Evolutionary conservation across 2,113 vertebrate species (phyloP), one percentile per base, ranked within the genome.

Genomic region (Junco hyemalis): DNA sequence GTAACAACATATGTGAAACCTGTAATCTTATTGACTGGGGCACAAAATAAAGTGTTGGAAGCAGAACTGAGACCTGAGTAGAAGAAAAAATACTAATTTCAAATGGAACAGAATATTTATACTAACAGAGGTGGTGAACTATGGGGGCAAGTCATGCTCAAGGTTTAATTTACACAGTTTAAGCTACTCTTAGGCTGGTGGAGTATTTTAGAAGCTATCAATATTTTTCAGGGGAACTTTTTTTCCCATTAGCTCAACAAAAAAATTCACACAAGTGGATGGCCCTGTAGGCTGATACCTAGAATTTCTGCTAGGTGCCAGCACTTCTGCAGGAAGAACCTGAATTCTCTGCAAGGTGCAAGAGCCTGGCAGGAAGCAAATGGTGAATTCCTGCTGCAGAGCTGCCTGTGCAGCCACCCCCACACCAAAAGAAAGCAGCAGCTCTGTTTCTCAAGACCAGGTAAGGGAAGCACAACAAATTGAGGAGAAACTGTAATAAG

Each of bases 401-500:
- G 8, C 24, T 89, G 91, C 48, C 94, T 76, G 3, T 1, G 38
- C 59, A 71, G 64, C 84, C 29, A 0, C 89, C 78, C 81, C 76
- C 91, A 1, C 63, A 24, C 24, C 0, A 0, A 76, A 80, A 28
- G 31, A 61, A 69, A 91, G 61, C 81, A 70, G 65, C 40, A 50
- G 29, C 77, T 91, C 51, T 81, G 48, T 33, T 94, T 72, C 87
- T 81, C 61, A 68, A 33, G 25, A 42, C 12, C 0, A 8, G 42
- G 33, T 42, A n/a, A 19, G 61, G 65, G 35, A 40, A 87, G 28
- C 44, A 70, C 63, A 85, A 80, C 11, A 76, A 83, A 93, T 84
- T 7, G 7, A 85, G 28, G 17, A 95, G 65, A 91, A 94, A 84
- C 69, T 80, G n/a, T 57, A 94, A 71, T 40, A 92, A 93, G 88